Evolutionary conservation across 2,888 invertebrate genomes (phyloP).

Genomic region (Melikaiella ostensackeni): DNA sequence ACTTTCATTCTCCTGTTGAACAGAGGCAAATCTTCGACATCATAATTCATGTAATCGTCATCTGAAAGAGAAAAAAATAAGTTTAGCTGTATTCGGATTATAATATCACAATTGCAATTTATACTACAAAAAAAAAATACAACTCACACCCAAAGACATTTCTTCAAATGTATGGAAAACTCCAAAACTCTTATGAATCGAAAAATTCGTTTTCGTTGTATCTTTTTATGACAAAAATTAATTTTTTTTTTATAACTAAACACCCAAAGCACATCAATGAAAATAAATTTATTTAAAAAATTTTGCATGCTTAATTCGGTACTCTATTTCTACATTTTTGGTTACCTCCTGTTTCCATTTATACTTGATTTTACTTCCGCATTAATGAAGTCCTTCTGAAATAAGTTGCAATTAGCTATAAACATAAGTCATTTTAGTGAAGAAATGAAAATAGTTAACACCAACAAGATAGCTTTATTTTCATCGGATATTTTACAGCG

Average conservation of each 20-base stretch:
- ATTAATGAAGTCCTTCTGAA: background rate
- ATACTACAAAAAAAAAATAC: background rate
- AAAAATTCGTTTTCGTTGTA: background rate
- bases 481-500: background rate
- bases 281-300: background rate
- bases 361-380: background rate
- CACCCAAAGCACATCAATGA: background rate
- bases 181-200: background rate
- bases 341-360: background rate
- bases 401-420: background rate
- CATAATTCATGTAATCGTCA: background rate
- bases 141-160: background rate
- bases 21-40: constrained; percentile 59
- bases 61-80: constrained; percentile 55
- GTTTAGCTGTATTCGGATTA: constrained; percentile 19
- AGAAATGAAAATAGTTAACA: background rate
- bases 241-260: background rate
- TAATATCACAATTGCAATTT: background rate
- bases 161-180: background rate
- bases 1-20: constrained; percentile 58
- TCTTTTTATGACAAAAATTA: background rate
- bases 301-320: background rate
- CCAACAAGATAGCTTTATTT: background rate
- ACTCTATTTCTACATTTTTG: background rate
- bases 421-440: background rate